A percentile compares a stretch with the other conserved stretches of the same genome.
Evolutionary conservation across 1,140 invertebrate species (phyloP).

Genomic region (Drosophila repletoides): DNA sequence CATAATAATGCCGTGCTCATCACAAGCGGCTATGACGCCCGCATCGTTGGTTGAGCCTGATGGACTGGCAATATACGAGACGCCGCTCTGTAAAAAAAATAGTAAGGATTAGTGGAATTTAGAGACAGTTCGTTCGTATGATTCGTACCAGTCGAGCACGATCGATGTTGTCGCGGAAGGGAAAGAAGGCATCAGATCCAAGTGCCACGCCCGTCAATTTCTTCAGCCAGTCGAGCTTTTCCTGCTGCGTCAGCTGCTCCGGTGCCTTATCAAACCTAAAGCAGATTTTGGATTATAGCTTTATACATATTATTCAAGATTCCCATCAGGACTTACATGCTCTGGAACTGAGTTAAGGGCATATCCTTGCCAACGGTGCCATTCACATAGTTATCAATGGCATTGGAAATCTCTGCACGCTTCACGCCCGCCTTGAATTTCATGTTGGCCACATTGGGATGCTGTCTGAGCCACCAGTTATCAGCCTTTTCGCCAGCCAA

Average conservation of each 20-base stretch:
- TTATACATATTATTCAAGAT: no score
- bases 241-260: constrained; percentile 86
- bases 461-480: constrained; percentile 98
- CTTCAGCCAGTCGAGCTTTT: constrained; percentile 91
- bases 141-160: constrained; percentile 91
- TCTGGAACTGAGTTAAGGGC: constrained; percentile 74
- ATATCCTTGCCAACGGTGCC: constrained; percentile 91
- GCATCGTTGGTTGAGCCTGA: constrained; percentile 96
- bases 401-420: constrained; percentile 96
- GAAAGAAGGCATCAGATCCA: constrained; percentile 99
- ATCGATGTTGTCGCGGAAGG: constrained; percentile 98
- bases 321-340: constrained; percentile 57
- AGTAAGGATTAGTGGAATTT: constrained; percentile 8
- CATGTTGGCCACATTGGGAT: constrained; percentile 93
- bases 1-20: constrained; percentile 94
- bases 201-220: constrained; percentile 93
- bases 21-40: constrained; percentile 94
- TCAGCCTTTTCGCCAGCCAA: constrained; percentile 98
- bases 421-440: constrained; percentile 95
- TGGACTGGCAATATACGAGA: constrained; percentile 95
- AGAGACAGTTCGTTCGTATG: not conserved
- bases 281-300: not conserved
- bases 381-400: constrained; percentile 97
- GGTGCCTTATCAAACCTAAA: constrained; percentile 89
- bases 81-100: constrained; percentile 91